Evolutionary conservation across 2,888 invertebrate genomes (phyloP), one percentile per base, ranked within the genome.

Genomic region (Amphipyra berbera): DNA sequence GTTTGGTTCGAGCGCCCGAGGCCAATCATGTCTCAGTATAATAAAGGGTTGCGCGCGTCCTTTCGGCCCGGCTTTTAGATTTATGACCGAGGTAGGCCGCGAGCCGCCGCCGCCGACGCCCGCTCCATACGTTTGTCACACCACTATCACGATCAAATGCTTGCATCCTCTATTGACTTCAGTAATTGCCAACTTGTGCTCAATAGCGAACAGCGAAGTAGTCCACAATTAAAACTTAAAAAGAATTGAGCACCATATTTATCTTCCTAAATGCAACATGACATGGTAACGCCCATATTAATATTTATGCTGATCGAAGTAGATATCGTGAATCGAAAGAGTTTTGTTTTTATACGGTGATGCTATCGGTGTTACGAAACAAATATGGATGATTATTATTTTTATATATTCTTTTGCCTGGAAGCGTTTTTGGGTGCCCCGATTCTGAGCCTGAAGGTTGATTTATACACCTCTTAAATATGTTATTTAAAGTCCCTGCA

Each of bases 11-110:
- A 90, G 86, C 89, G 92, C 94, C 91, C 82, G 88, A 86, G 94
- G 94, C 89, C 92, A 92, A 93, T 94, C 94, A 94, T 93, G 94
- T 90, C 93, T 91, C 84, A 88, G 85, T 87, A 86, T 94, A 94
- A 94, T 94, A 92, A 92, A 93, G 93, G 94, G 92, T 88, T 93
- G 90, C 84, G 88, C 84, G 83, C 88, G 90, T 90, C 90, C 88
- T 88, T 88, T 89, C 83, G 82, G 91, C 78, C 83, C 73, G 86
- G 79, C 86, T 85, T 86, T 87, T 84, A 90, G 90, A 93, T 94
- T 93, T 94, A 94, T 93, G 83, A 88, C 30, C 30, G 30, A 30
- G 4, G 78, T 78, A 75, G 78, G 76, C 77, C 82, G 84, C 69
- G 84, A 85, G 86, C 84, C 87, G 88, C 85, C 88, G 87, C 83